Base-by-base conservation (phyloP, 2,797 vertebrate genomes). In the Apogon talboti region DNA sequence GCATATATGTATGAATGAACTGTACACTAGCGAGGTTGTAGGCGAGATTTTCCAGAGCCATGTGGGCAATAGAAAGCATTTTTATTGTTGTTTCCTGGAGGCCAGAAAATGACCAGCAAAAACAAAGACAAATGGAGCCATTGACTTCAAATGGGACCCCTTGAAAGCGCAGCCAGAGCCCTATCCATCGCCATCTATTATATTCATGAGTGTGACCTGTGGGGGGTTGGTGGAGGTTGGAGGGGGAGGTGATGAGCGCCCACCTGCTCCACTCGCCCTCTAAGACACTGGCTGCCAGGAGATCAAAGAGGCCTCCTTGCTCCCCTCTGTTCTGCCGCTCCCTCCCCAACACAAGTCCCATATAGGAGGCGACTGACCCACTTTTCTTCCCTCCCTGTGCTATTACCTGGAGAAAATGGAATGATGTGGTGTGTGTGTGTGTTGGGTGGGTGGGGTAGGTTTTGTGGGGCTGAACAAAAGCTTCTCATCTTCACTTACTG, bases 71-170 rank as follows among this genome's bases (percentile, higher is more conserved):
- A 74, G 53, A 71, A 78, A 78, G 71, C 38, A 69, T 66, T 82
- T 82, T 74, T 81, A 73, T 84, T 69, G 74, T 61, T 48, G 42
- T 81, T 78, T 67, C 75, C 66, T 69, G 30, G 49, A 40, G 66
- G 80, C 62, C 73, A 66, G 74, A 83, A 87, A 87, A 84, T 83
- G 74, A 79, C 76, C 50, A 2, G 24, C 46, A 68, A 82, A 85
- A 89, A 80, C 81, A 86, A 85, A 87, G 88, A 91, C 68, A 42
- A 88, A 88, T 86, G 85, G 74, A 76, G 80, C 85, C 78, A 85
- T 82, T 85, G 89, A 86, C 87, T 88, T 89, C 82, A 89, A 81
- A 87, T 74, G 66, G 46, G 63, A 85, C 79, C 87, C 83, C 72
- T 84, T 75, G 78, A 87, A 85, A 81, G 79, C 77, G 28, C 75